Percentiles rank a stretch among this genome's conserved stretches.
These are phyloP conservation scores for Drosophila takahashii DNA, from an alignment of 1,140 invertebrate species.

Conservation along the genomic window DNA sequence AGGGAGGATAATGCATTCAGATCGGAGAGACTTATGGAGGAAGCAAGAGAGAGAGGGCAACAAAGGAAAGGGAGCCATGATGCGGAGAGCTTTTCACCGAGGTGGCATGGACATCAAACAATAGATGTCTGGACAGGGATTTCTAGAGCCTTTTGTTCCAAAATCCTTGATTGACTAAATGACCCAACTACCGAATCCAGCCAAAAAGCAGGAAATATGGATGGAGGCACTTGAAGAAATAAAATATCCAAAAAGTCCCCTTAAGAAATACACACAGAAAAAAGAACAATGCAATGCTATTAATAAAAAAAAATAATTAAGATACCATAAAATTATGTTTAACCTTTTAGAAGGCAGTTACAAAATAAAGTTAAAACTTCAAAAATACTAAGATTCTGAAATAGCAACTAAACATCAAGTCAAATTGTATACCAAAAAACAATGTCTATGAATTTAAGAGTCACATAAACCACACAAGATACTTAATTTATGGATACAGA, in stretches of 20 bases:
- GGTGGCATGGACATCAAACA: conserved; percentile 32
- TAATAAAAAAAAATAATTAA: no score
- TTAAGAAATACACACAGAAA: not conserved
- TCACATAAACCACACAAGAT: not conserved
- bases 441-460: no score
- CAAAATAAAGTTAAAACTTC: no score
- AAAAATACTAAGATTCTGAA: no score
- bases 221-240: conserved; percentile 8
- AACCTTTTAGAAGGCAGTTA: no score
- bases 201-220: conserved; percentile 18
- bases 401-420: no score
- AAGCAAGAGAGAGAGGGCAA: not conserved
- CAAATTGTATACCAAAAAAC: no score
- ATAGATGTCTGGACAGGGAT: conserved; percentile 42
- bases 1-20: conserved; percentile 39
- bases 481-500: not conserved
- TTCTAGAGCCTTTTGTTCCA: conserved; percentile 31
- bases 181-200: conserved; percentile 29
- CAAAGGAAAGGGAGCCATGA: not conserved
- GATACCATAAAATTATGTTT: no score
- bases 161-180: conserved; percentile 58
- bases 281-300: not conserved
- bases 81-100: conserved; percentile 27
- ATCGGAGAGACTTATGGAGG: not conserved
- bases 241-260: not conserved